Percentiles rank a stretch among this genome's conserved stretches.
Evolutionary conservation across 2,113 vertebrate genomes (phyloP).

Genomic region (Silurus glanis): DNA sequence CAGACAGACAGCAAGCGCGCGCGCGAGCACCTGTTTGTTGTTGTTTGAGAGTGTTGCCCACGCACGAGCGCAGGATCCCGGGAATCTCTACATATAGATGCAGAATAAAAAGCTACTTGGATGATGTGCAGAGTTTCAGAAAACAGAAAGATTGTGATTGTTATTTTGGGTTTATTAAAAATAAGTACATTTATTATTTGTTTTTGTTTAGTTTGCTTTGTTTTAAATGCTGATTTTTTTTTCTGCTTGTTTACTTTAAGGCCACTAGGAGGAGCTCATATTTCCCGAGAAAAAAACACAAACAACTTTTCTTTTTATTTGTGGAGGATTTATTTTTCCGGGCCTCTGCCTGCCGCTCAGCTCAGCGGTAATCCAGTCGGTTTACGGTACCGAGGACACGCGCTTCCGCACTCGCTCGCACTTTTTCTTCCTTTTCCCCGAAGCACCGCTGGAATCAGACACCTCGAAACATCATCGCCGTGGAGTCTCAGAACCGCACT

Average conservation of each 20-base stretch:
- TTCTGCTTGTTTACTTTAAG: neutral
- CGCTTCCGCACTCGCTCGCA: neutral
- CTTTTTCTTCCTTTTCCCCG: neutral
- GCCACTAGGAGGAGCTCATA: constrained; percentile 44
- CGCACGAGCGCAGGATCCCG: constrained; percentile 2
- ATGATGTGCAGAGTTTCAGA: no score
- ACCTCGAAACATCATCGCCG: no score
- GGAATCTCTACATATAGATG: no score
- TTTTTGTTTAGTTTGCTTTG: neutral
- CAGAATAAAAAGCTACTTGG: no score
- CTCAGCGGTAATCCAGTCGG: constrained; percentile 6
- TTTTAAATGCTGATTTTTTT: neutral
- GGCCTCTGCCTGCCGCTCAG: constrained; percentile 36
- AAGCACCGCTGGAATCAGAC: neutral
- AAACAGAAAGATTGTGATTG: no score
- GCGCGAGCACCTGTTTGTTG: constrained; percentile 40
- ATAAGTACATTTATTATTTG: no score
- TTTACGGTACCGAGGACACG: neutral
- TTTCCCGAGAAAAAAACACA: constrained; percentile 5
- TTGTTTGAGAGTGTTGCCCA: constrained; percentile 29
- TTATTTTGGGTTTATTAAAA: no score
- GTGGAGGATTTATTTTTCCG: constrained; percentile 39
- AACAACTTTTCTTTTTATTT: constrained; percentile 12
- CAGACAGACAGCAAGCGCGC: no score
- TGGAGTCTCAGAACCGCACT: no score